These are phyloP conservation scores for Sturnus vulgaris DNA, from an alignment of 2,113 vertebrate genomes.

Conservation along the genomic window DNA sequence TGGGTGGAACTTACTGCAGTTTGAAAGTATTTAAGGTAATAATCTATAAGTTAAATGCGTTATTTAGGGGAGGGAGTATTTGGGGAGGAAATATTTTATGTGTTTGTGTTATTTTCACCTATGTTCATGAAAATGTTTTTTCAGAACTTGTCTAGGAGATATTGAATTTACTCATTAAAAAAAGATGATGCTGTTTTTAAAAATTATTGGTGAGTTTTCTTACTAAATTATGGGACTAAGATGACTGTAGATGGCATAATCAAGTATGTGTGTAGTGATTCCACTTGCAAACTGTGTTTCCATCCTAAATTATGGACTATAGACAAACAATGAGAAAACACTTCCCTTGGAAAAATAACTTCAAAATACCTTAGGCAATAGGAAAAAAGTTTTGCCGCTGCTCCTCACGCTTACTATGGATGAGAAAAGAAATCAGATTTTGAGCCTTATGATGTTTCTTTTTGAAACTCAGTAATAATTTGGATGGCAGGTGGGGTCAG, in stretches of 20 bases:
- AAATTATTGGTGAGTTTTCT: background rate
- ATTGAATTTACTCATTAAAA: background rate
- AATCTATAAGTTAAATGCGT: background rate
- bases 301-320: background rate
- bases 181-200: too few species aligned
- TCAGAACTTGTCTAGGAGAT: background rate
- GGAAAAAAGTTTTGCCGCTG: background rate
- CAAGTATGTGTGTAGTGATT: background rate
- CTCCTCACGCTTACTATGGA: background rate
- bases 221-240: background rate
- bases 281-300: background rate
- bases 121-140: background rate
- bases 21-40: background rate
- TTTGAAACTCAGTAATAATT: background rate
- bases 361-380: background rate
- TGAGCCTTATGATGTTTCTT: background rate
- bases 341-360: background rate
- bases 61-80: background rate
- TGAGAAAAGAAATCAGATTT: background rate
- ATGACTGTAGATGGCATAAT: background rate
- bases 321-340: background rate
- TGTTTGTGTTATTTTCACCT: background rate
- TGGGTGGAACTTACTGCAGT: background rate
- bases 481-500: fast-evolving
- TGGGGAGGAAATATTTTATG: background rate